phyloP scores from a whole-genome alignment of 2,888 invertebrate genomes.

The Diarsia brunnea region DNA sequence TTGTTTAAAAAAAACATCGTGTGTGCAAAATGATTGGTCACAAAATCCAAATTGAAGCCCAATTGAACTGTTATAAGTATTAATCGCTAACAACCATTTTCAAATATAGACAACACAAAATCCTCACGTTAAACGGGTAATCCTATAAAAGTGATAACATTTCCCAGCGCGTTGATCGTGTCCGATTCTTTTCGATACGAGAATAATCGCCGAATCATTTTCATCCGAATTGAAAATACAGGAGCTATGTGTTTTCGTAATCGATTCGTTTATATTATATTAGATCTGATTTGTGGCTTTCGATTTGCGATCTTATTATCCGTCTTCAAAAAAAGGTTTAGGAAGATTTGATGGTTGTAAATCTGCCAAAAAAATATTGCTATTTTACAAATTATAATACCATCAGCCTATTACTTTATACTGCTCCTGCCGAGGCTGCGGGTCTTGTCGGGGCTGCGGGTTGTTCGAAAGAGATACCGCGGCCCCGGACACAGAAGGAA shows the following conservation, averaged over 20 bases:
- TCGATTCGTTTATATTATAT: constrained; percentile 32
- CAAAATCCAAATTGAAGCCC: not conserved
- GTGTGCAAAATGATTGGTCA: not conserved
- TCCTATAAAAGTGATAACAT: constrained; percentile 39
- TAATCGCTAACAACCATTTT: not conserved
- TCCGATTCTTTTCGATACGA: constrained; percentile 15
- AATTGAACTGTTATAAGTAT: not conserved
- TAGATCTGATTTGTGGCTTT: constrained; percentile 20
- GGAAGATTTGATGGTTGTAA: not conserved
- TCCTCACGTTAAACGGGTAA: constrained; percentile 22
- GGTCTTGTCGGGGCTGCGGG: too few species aligned
- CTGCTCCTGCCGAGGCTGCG: too few species aligned
- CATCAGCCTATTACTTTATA: too few species aligned
- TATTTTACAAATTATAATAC: not conserved
- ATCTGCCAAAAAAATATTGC: not conserved
- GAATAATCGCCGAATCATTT: constrained; percentile 40
- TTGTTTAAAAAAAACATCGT: not conserved
- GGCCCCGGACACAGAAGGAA: too few species aligned
- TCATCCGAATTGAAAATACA: constrained; percentile 32
- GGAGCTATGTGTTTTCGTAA: constrained; percentile 21
- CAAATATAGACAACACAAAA: not conserved
- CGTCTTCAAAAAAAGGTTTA: not conserved
- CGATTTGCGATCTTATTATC: not conserved
- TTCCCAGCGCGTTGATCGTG: constrained; percentile 19
- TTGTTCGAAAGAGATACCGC: too few species aligned